Evolutionary conservation across 2,797 vertebrate genomes (phyloP).

Genomic region (Microctenopoma steveboyesi): DNA sequence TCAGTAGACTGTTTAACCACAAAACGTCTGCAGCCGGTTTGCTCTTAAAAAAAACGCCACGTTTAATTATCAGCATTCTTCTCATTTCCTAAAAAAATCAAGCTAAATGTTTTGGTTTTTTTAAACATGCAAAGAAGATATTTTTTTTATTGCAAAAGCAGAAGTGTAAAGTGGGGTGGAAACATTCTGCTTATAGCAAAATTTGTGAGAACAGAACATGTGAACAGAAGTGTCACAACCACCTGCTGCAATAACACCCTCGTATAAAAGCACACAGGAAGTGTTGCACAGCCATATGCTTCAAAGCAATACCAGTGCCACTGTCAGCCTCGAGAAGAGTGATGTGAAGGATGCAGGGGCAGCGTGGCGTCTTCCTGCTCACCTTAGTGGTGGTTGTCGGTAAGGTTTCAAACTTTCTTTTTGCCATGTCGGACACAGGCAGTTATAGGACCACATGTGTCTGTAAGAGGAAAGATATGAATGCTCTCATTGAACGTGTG

Average conservation of each 20-base stretch:
- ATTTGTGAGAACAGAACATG: neutral
- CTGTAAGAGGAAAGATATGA: neutral
- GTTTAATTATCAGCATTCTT: neutral
- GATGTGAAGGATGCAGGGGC: conserved; percentile 49
- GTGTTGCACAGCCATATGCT: neutral
- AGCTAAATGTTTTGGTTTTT: rapidly evolving
- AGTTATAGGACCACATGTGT: neutral
- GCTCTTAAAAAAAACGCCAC: neutral
- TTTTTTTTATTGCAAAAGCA: neutral
- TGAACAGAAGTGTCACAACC: conserved; percentile 41
- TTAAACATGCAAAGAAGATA: neutral
- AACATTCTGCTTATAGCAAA: neutral
- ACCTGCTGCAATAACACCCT: conserved; percentile 53
- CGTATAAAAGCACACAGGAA: conserved; percentile 31
- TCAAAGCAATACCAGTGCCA: neutral
- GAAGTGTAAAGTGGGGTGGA: neutral
- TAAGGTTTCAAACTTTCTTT: conserved; percentile 37
- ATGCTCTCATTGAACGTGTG: too few species aligned
- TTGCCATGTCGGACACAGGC: neutral
- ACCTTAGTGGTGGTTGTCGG: conserved; percentile 49
- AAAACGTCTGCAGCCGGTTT: neutral
- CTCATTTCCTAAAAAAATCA: neutral
- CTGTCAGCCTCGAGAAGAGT: neutral
- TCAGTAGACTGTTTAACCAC: conserved; percentile 14
- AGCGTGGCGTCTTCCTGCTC: conserved; percentile 22